Evolutionary conservation across 2,113 vertebrate species (phyloP).

Genomic region (Dunckerocampus dactyliophorus): DNA sequence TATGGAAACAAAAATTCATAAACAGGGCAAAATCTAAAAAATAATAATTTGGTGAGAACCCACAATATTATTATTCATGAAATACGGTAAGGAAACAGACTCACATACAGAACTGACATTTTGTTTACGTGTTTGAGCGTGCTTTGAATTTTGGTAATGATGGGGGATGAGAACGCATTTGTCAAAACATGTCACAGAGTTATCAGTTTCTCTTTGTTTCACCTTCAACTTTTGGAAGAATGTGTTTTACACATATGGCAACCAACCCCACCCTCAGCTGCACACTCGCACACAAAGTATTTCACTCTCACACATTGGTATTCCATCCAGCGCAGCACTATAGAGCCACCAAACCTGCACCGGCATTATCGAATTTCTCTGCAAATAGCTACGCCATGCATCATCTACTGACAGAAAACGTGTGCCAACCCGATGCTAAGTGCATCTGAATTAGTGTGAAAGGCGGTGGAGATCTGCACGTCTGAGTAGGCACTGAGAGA

Average conservation of each 20-base stretch:
- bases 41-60: not conserved
- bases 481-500: conserved; percentile 49
- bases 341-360: conserved; percentile 40
- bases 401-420: conserved; percentile 63
- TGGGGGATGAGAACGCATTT: conserved; percentile 43
- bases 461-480: conserved; percentile 55
- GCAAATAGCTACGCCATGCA: conserved; percentile 62
- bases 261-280: conserved; percentile 25
- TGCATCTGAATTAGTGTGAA: conserved; percentile 66
- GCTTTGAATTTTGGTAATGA: conserved; percentile 18
- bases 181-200: conserved; percentile 60
- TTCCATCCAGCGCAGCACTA: conserved; percentile 34
- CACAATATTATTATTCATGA: conserved; percentile 20
- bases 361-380: conserved; percentile 64
- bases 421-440: conserved; percentile 54
- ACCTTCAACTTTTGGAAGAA: conserved; percentile 61
- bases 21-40: conserved; percentile 1
- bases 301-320: conserved; percentile 20
- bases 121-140: conserved; percentile 17
- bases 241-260: conserved; percentile 54
- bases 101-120: conserved; percentile 11
- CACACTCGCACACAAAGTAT: conserved; percentile 2
- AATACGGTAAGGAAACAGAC: conserved; percentile 30
- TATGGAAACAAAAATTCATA: not conserved
- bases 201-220: conserved; percentile 67